A percentile compares a stretch with the other conserved stretches of the same genome.
phyloP scores from a whole-genome alignment of 2,888 invertebrate genomes.

The Drosophila atripex region DNA sequence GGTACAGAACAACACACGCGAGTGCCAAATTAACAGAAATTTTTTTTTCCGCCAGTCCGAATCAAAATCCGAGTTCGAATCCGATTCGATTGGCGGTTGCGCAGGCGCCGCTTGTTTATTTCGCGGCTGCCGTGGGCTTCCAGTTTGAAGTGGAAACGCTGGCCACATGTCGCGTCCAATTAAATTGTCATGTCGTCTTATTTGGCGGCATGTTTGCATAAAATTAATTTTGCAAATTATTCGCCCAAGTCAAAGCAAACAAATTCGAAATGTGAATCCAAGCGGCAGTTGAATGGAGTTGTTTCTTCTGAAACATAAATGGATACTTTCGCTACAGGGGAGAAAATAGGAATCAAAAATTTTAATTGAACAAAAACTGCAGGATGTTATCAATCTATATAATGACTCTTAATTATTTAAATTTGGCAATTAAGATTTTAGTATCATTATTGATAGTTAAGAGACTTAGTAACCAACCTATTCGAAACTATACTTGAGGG shows the following conservation, averaged over 20 bases:
- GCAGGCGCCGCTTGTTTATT: constrained; percentile 66
- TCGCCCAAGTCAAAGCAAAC: constrained; percentile 65
- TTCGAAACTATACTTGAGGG: too few species aligned
- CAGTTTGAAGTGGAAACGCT: constrained; percentile 39
- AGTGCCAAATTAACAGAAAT: constrained; percentile 72
- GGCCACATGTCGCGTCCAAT: constrained; percentile 78
- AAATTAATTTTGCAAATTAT: constrained; percentile 80
- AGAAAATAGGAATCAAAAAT: neutral
- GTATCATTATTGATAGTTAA: too few species aligned
- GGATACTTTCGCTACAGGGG: neutral
- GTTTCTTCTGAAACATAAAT: constrained; percentile 17
- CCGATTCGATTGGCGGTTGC: constrained; percentile 39
- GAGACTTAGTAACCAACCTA: too few species aligned
- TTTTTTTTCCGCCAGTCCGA: constrained; percentile 31
- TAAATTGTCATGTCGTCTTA: constrained; percentile 80
- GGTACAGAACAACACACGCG: constrained; percentile 64
- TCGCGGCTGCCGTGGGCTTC: constrained; percentile 33
- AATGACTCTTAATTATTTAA: neutral
- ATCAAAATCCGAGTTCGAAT: constrained; percentile 8
- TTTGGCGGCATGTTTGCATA: constrained; percentile 80
- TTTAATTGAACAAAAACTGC: neutral
- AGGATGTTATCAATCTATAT: constrained; percentile 1
- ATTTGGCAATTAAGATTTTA: too few species aligned
- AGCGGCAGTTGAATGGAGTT: constrained; percentile 28
- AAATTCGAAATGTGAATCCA: constrained; percentile 41